phyloP scores from a whole-genome alignment of 1,140 invertebrate species.

The Orussus abietinus region DNA sequence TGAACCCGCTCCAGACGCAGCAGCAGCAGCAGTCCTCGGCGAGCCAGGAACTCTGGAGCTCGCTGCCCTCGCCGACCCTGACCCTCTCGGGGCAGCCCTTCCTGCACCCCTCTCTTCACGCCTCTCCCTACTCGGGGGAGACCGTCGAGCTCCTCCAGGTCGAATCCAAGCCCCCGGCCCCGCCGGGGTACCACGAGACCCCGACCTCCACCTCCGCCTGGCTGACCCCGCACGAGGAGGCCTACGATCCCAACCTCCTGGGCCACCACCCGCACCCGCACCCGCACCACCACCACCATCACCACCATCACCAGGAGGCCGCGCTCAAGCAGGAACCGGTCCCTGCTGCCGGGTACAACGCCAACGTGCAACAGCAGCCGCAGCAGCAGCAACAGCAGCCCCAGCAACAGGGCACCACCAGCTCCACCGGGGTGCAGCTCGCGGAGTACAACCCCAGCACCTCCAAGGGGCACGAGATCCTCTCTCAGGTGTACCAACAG shows the following conservation, averaged over 20 bases:
- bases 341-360: constrained; percentile 31
- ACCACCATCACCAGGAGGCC: constrained; percentile 40
- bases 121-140: constrained; percentile 39
- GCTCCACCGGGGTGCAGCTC: constrained; percentile 65
- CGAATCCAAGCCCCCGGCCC: constrained; percentile 45
- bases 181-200: constrained; percentile 43
- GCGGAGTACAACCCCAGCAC: constrained; percentile 93
- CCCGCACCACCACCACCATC: constrained; percentile 36
- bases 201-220: constrained; percentile 37
- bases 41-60: constrained; percentile 45
- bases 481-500: constrained; percentile 86
- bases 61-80: constrained; percentile 51
- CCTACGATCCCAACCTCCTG: constrained; percentile 55
- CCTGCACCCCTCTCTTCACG: constrained; percentile 39
- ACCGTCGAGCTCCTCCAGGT: constrained; percentile 48
- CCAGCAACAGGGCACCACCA: constrained; percentile 30
- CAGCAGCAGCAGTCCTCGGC: constrained; percentile 34
- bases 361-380: constrained; percentile 26
- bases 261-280: too few relatives aligned
- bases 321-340: constrained; percentile 42
- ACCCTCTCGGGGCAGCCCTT: constrained; percentile 43
- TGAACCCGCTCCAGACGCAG: constrained; percentile 44
- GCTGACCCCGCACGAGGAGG: constrained; percentile 70
- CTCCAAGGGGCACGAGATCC: constrained; percentile 90
- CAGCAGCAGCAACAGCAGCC: constrained; percentile 21